Evolutionary conservation across 2,888 invertebrate genomes (phyloP).

Genomic region (Tetheella fluctuosa): DNA sequence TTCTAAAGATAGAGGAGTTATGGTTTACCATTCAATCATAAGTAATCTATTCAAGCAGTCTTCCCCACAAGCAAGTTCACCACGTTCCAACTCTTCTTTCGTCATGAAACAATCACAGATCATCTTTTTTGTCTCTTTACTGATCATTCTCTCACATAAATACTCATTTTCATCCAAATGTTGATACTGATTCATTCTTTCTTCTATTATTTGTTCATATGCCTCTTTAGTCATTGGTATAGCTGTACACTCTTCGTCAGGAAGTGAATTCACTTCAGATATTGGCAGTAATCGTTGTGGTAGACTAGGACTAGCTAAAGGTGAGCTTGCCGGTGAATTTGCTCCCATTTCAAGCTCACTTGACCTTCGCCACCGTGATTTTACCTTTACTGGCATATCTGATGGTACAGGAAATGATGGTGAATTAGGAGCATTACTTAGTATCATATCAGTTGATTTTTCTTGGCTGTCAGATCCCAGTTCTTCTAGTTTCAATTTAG

Average conservation of each 20-base stretch:
- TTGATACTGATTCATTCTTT: constrained; percentile 89
- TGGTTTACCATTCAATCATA: constrained; percentile 97
- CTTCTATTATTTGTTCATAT: constrained; percentile 79
- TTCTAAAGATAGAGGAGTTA: constrained; percentile 13
- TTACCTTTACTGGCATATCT: constrained; percentile 90
- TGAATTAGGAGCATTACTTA: constrained; percentile 62
- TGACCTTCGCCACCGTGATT: constrained; percentile 90
- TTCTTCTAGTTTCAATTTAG: constrained; percentile 83
- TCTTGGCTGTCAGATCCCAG: constrained; percentile 83
- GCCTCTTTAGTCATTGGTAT: constrained; percentile 66
- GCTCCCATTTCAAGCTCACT: constrained; percentile 89
- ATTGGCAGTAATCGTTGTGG: constrained; percentile 56
- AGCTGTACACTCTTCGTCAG: constrained; percentile 48
- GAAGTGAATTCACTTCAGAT: constrained; percentile 49
- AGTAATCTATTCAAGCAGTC: constrained; percentile 98
- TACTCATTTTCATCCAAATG: constrained; percentile 94
- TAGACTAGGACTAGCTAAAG: constrained; percentile 69
- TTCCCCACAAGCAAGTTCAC: constrained; percentile 95
- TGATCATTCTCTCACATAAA: constrained; percentile 91
- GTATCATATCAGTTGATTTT: constrained; percentile 54
- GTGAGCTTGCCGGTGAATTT: constrained; percentile 69
- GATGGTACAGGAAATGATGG: constrained; percentile 75
- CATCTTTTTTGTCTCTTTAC: constrained; percentile 97
- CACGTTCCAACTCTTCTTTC: constrained; percentile 92
- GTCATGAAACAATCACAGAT: constrained; percentile 97